These are phyloP conservation scores for Apaloderma vittatum DNA, from an alignment of 2,113 vertebrate genomes.

Conservation along the genomic window DNA sequence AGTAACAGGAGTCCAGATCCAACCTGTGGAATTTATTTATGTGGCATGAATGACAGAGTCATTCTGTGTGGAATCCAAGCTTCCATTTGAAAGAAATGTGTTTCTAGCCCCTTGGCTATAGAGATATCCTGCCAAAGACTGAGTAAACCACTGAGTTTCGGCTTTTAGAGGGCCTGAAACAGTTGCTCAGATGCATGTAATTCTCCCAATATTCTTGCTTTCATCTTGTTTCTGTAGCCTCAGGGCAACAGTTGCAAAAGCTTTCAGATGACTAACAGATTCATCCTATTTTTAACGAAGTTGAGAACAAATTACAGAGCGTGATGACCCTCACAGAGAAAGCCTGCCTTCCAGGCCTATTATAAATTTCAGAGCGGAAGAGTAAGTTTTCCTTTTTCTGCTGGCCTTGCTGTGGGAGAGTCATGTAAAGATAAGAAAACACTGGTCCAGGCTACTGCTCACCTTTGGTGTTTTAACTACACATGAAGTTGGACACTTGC, in stretches of 20 bases:
- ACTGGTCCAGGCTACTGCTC: not conserved
- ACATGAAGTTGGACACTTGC: not conserved
- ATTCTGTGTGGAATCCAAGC: not conserved
- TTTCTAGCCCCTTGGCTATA: not conserved
- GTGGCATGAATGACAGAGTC: not conserved
- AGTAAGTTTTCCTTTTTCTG: not conserved
- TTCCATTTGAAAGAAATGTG: not conserved
- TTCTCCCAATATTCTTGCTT: not conserved
- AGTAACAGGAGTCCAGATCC: not conserved
- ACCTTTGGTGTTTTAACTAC: not conserved
- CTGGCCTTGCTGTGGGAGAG: not conserved
- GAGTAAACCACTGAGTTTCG: not conserved
- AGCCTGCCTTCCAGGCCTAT: not conserved
- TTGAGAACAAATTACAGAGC: slow-evolving; percentile 5
- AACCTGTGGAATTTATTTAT: slow-evolving; percentile 28
- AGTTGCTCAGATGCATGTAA: not conserved
- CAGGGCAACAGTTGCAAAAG: not conserved
- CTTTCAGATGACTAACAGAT: slow-evolving; percentile 17
- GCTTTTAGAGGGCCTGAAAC: slow-evolving; percentile 17
- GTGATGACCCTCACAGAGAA: not conserved
- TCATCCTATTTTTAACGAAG: slow-evolving; percentile 38
- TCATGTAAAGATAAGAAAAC: not conserved
- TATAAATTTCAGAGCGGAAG: not conserved
- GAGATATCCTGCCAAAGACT: not conserved
- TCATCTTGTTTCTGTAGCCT: slow-evolving; percentile 44